Conservation (phyloP, 2,888 invertebrate genomes). For the Tinea semifulvella region DNA sequence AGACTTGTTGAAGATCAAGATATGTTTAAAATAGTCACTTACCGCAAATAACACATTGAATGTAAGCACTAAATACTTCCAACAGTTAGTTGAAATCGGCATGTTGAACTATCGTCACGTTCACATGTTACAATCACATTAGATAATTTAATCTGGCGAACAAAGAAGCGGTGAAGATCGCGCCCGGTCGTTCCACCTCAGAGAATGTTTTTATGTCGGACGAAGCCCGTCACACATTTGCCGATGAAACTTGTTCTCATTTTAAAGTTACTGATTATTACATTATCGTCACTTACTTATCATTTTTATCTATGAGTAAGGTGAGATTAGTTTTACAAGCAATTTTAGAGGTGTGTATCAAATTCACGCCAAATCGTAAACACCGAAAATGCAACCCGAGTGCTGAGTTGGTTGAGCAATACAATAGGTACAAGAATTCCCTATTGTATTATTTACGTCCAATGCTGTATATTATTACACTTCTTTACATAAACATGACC, state of each 20-base stretch:
- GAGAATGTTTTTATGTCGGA: conserved; percentile 42
- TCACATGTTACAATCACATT: conserved; percentile 43
- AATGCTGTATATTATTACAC: too few species aligned
- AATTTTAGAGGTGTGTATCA: too few species aligned
- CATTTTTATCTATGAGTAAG: background rate
- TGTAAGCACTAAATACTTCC: conserved; percentile 59
- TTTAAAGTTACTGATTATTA: conserved; percentile 1
- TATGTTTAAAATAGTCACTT: conserved; percentile 27
- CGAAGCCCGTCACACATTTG: conserved; percentile 3
- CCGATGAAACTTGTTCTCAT: conserved; percentile 5
- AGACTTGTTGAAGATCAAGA: background rate
- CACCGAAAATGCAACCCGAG: too few species aligned
- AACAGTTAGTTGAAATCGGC: conserved; percentile 58
- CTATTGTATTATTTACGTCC: too few species aligned
- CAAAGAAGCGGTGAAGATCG: conserved; percentile 33
- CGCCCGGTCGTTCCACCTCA: conserved; percentile 45
- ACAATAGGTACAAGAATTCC: too few species aligned
- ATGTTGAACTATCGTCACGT: conserved; percentile 34
- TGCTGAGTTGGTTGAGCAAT: too few species aligned
- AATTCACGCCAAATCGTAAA: too few species aligned
- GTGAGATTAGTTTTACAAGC: background rate
- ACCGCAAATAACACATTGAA: conserved; percentile 59
- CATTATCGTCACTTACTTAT: background rate
- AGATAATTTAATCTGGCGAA: conserved; percentile 42
- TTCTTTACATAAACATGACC: background rate